Conservation (phyloP, 2,113 vertebrate species). For the Dicerorhinus sumatrensis region DNA sequence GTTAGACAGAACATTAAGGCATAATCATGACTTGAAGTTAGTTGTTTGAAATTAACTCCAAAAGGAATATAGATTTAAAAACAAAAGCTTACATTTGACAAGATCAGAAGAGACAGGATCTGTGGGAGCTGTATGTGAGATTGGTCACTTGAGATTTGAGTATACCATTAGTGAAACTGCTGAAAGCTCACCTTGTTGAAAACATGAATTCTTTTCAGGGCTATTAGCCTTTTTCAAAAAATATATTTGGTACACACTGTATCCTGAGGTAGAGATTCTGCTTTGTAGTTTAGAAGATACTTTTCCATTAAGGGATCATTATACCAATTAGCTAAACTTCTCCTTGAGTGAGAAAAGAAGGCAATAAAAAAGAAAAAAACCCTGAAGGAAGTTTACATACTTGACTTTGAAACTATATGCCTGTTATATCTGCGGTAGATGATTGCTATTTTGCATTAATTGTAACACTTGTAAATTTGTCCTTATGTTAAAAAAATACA, state of each 20-base stretch:
- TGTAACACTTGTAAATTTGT: not conserved
- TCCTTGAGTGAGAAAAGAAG: not conserved
- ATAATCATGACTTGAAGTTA: not conserved
- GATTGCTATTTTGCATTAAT: not conserved
- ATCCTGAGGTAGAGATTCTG: not conserved
- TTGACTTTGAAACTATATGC: not conserved
- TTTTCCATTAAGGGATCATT: conserved; percentile 33
- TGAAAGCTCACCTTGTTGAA: conserved; percentile 3
- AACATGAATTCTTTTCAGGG: conserved; percentile 18
- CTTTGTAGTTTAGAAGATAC: conserved; percentile 32
- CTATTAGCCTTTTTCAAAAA: not conserved
- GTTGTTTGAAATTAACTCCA: conserved; percentile 59
- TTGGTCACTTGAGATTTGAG: conserved; percentile 46
- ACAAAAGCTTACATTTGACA: conserved; percentile 56
- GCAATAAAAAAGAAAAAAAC: not conserved
- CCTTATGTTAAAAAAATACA: not conserved
- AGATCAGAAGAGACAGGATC: conserved; percentile 54
- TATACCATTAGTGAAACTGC: conserved; percentile 14
- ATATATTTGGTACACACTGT: not conserved
- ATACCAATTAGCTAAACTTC: not conserved
- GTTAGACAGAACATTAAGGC: not conserved
- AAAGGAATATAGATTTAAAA: conserved; percentile 59
- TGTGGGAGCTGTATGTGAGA: conserved; percentile 9
- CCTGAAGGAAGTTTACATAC: not conserved
- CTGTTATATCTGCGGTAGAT: not conserved